These are phyloP conservation scores for Apantesis nais DNA, from an alignment of 2,888 invertebrate genomes.

Conservation along the genomic window DNA sequence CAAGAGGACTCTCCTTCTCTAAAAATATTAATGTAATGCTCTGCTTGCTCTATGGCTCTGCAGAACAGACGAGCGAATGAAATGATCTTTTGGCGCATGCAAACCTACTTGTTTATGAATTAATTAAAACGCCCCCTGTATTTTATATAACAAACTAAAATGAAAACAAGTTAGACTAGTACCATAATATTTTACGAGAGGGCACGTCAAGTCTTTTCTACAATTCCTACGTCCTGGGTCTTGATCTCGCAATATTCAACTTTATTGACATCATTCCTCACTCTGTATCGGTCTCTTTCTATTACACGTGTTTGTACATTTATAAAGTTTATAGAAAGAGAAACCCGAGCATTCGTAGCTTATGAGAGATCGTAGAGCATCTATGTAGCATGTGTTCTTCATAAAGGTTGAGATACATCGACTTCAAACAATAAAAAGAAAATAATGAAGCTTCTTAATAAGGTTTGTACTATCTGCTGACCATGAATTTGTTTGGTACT, in stretches of 20 bases:
- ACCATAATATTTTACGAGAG: background rate
- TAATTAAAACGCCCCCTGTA: background rate
- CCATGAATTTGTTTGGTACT: too few relatives aligned
- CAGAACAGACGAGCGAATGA: too few relatives aligned
- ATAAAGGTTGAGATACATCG: background rate
- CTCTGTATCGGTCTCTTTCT: slow-evolving; percentile 2
- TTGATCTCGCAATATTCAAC: background rate
- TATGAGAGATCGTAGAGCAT: too few relatives aligned
- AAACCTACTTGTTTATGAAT: background rate
- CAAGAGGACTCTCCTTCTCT: too few relatives aligned
- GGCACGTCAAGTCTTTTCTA: background rate
- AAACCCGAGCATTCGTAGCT: background rate
- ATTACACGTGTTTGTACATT: background rate
- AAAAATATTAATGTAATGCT: too few relatives aligned
- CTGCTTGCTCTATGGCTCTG: too few relatives aligned
- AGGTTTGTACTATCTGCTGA: too few relatives aligned
- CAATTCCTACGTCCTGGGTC: background rate
- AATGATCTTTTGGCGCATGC: too few relatives aligned
- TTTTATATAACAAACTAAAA: background rate
- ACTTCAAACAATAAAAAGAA: background rate
- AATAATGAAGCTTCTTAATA: too few relatives aligned
- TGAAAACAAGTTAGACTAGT: background rate
- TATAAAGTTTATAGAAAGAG: slow-evolving; percentile 2
- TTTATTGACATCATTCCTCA: background rate
- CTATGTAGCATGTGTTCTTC: background rate